Evolutionary conservation across 2,797 vertebrate species (phyloP).

Genomic region (Alca torda): DNA sequence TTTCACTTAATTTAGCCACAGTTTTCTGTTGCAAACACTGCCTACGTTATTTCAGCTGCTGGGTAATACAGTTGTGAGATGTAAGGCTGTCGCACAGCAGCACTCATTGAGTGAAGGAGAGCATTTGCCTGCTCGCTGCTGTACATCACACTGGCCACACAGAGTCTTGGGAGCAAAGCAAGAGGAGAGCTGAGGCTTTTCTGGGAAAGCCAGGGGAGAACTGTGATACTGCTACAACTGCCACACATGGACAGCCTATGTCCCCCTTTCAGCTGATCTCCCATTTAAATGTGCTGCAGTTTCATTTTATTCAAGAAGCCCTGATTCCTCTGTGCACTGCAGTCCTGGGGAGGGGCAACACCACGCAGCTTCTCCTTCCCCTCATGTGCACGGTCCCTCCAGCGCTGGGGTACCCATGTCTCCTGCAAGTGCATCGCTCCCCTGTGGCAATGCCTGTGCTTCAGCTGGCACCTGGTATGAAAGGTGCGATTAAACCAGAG

Average conservation of each 20-base stretch:
- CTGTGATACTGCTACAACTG: background rate
- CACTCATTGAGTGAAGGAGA: background rate
- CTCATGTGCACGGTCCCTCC: background rate
- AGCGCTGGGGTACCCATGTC: background rate
- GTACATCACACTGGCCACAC: background rate
- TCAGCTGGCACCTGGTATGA: too few relatives aligned
- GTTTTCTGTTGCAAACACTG: background rate
- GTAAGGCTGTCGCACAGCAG: background rate
- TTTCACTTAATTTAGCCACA: background rate
- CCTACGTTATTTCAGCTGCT: background rate
- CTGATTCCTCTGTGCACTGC: background rate
- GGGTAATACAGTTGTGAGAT: background rate
- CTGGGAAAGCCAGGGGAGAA: background rate
- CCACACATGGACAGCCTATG: background rate
- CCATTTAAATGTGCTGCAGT: background rate
- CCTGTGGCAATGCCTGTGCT: accelerated
- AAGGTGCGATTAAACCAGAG: background rate
- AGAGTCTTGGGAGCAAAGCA: background rate
- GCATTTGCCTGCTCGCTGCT: background rate
- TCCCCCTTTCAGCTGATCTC: background rate
- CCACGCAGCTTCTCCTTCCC: background rate
- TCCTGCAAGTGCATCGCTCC: background rate
- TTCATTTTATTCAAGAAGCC: background rate
- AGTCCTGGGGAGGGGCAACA: background rate
- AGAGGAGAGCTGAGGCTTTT: background rate